Evolutionary conservation across 2,888 invertebrate species (phyloP), one percentile per base, ranked within the genome.

Genomic region (Girardia tigrina): DNA sequence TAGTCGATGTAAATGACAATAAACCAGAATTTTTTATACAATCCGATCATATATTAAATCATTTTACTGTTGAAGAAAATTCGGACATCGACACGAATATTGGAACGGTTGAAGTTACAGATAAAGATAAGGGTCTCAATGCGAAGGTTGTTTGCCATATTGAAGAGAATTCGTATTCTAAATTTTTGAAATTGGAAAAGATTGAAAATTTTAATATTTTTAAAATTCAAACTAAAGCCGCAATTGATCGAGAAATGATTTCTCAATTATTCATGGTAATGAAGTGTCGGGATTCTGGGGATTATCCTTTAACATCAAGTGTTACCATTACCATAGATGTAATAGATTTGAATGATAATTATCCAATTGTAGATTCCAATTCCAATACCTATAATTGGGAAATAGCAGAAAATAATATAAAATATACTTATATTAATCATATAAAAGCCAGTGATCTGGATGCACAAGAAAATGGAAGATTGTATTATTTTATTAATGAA

Each of bases 81-180:
- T 56, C 56, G 4, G 56, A 56, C n/a, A 56, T 56, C 23, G 56
- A 56, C 23, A 56, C 56, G 4, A 56, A 56, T 56, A 56, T 56
- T 56, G 56, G 56, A 12, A 56, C 56, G 4, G n/a, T 56, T 12
- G 56, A 56, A 56, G 56, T 56, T n/a, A 56, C 23, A 20, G 56
- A 56, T n/a, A 4, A 23, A 23, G 56, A 56, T 56, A 56, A 56
- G n/a, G 56, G n/a, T 56, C n/a, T 56, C 56, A 56, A 56, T 56
- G n/a, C 56, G n/a, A 56, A 56, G 23, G 23, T 56, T 23, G 23
- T n/a, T 16, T 56, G 56, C n/a, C 4, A 56, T n/a, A 56, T 56
- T 16, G 56, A 56, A 56, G 56, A 56, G 56, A 56, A 56, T 56
- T 56, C 56, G 6, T 56, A 20, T n/a, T 56, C 56, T 12, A 56